These are phyloP conservation scores for Notocelia uddmanniana DNA, from an alignment of 2,888 invertebrate species.

Conservation along the genomic window DNA sequence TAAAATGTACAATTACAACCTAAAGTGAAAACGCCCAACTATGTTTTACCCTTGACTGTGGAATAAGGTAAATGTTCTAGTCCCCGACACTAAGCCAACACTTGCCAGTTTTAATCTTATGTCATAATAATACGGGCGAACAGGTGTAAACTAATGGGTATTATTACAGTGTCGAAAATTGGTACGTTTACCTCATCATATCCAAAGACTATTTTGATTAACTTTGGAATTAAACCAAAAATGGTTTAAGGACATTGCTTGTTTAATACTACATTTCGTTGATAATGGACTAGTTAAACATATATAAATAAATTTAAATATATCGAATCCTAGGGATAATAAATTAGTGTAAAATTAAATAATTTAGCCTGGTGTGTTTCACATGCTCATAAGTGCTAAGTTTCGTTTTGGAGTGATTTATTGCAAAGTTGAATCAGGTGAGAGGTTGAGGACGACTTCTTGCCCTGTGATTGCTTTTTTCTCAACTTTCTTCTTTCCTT, in stretches of 20 bases:
- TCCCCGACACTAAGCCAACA: too few species aligned
- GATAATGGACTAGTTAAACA: constrained; percentile 57
- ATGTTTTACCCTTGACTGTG: not conserved
- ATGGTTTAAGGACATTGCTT: constrained; percentile 48
- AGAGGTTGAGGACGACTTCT: too few species aligned
- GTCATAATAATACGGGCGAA: too few species aligned
- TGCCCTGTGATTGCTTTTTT: not conserved
- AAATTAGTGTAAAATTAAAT: constrained; percentile 20
- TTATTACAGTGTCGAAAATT: too few species aligned
- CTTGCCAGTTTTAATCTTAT: too few species aligned
- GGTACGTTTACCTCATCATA: not conserved
- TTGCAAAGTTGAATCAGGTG: not conserved
- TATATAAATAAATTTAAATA: constrained; percentile 51
- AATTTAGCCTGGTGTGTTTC: not conserved
- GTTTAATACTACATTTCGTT: constrained; percentile 56
- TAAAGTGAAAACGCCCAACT: not conserved
- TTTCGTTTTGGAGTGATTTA: not conserved
- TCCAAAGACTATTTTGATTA: constrained; percentile 6
- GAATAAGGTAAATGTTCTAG: too few species aligned
- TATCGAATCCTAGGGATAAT: constrained; percentile 29
- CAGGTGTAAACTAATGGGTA: too few species aligned
- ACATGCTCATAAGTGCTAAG: not conserved
- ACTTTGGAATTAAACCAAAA: not conserved
- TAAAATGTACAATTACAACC: too few species aligned
- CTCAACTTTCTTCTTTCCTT: not conserved